phyloP scores from a whole-genome alignment of 2,113 vertebrate species.

The Tichodroma muraria region DNA sequence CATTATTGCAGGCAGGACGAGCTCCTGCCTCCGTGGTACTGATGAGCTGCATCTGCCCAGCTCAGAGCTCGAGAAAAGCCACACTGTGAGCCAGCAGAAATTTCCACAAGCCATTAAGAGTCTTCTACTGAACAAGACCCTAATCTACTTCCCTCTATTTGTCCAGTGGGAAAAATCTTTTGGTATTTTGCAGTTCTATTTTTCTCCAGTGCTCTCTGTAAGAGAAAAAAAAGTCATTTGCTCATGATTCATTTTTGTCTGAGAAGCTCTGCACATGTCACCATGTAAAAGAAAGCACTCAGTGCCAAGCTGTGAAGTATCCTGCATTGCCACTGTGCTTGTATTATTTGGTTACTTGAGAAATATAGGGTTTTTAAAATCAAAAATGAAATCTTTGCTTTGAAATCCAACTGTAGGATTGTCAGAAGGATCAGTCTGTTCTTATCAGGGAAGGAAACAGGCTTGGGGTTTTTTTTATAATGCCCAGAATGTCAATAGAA shows the following conservation, averaged over 20 bases:
- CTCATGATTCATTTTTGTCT: slow-evolving; percentile 25
- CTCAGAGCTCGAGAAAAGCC: background rate
- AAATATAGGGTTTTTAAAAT: background rate
- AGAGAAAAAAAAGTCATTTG: background rate
- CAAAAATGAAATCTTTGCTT: background rate
- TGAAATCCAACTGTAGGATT: background rate
- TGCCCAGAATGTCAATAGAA: background rate
- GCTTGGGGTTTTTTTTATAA: background rate
- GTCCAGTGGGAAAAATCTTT: background rate
- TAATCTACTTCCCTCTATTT: background rate
- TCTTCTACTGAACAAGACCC: background rate
- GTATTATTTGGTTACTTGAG: background rate
- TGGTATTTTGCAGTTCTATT: background rate
- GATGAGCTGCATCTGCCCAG: background rate
- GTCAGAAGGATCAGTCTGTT: background rate
- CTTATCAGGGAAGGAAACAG: background rate
- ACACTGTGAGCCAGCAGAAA: background rate
- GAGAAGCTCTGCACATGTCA: slow-evolving; percentile 26
- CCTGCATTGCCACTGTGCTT: background rate
- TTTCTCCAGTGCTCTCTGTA: background rate
- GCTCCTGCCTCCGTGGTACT: background rate
- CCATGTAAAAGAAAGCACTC: background rate
- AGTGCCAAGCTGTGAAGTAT: background rate
- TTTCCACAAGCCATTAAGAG: background rate
- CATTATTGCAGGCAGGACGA: background rate